Conservation (phyloP, 2,797 vertebrate species). For the Acridotheres tristis region DNA sequence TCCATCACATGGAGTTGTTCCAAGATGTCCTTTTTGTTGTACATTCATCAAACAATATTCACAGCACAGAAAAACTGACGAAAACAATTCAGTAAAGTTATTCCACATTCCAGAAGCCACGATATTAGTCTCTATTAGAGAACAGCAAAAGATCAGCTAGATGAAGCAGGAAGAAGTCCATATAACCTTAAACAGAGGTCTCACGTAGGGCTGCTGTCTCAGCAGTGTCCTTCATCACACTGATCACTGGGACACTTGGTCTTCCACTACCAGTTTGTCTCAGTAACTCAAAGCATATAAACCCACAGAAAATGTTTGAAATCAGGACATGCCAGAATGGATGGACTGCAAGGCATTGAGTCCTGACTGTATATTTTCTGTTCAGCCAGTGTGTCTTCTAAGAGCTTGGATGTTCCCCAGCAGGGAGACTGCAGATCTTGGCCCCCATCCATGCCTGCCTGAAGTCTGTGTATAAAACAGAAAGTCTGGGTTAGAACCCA, state of each 20-base stretch:
- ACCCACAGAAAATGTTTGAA: neutral
- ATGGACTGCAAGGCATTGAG: neutral
- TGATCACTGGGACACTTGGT: neutral
- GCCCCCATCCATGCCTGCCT: neutral
- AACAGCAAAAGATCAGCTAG: neutral
- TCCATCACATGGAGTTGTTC: neutral
- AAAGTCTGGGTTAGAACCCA: neutral
- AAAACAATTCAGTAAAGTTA: neutral
- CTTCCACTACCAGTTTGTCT: neutral
- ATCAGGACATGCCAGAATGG: neutral
- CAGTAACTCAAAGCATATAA: neutral
- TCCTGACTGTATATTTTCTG: neutral
- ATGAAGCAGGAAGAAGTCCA: neutral
- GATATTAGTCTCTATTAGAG: rapidly evolving
- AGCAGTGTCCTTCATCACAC: neutral
- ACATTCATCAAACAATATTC: neutral
- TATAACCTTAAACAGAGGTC: neutral
- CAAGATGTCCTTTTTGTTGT: neutral
- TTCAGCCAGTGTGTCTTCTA: neutral
- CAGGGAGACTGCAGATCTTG: neutral
- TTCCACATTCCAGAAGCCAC: neutral
- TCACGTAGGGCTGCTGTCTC: neutral
- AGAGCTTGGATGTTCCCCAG: neutral
- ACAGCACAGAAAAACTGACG: neutral
- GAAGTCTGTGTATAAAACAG: rapidly evolving